Evolutionary conservation across 1,140 invertebrate genomes (phyloP), one percentile per base, ranked within the genome.

Genomic region (Drosophila neocordata): DNA sequence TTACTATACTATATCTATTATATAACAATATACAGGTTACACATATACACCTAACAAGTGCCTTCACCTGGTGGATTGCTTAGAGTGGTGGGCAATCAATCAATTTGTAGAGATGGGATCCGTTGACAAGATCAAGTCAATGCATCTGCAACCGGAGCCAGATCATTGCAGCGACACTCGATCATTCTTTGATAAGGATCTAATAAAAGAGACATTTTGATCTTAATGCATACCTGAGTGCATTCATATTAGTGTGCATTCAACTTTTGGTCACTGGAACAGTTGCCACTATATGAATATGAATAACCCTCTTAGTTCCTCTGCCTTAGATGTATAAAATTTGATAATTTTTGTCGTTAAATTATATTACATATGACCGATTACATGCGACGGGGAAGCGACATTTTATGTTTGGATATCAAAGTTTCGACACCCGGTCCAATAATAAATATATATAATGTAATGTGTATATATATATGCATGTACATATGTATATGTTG

Each of bases 131-230:
- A n/a, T 35, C 13, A 20, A 18, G 41, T 18, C 41, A 48, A 48
- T 48, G 41, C 15, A 48, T 48, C 41, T 18, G 53, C 53, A 56
- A 34, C 22, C 15, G 27, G 8, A 15, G 8, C 8, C 15, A 13
- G 12, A 34, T n/a, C 52, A 27, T 15, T 18, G 9, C 12, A 35
- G 27, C 31, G 53, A 34, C 53, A 34, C 27, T 56, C 53, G 24
- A 56, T 56, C 53, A 56, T 56, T 56, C 12, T 34, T 56, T 56
- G 27, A 56, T 48, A 48, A 18, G 15, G 8, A 48, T 48, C 41
- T 20, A 18, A 48, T 48, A 48, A 18, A 6, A 48, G 41, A 48
- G 8, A 9, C 18, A 15, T 48, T 48, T 9, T 44, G 2, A 44
- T 44, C 15, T 44, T 48, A 4, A 48, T 20, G 41, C 15, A 11